Percentiles rank a stretch among this genome's conserved stretches.
Evolutionary conservation across 2,888 invertebrate species (phyloP).

Genomic region (Drosophila greeni): DNA sequence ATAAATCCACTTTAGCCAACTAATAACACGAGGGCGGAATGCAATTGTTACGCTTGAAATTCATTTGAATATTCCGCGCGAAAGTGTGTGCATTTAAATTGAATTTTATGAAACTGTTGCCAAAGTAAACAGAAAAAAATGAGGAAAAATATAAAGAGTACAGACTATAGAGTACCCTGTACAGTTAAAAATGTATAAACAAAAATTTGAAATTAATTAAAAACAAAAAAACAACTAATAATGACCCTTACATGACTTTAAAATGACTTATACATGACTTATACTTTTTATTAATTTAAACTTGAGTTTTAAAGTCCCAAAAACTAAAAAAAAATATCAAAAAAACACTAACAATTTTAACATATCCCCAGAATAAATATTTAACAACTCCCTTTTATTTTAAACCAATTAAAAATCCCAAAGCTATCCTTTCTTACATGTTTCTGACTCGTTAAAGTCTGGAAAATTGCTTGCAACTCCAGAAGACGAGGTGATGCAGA

Average conservation of each 20-base stretch:
- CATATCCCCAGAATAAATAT: background rate
- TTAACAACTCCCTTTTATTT: background rate
- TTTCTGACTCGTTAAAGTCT: background rate
- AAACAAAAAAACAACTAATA: no score
- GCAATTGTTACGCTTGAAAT: slow-evolving; percentile 51
- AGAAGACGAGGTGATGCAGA: background rate
- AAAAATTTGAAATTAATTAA: no score
- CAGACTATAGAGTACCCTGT: background rate
- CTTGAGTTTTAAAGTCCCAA: no score
- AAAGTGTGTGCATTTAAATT: slow-evolving; percentile 51
- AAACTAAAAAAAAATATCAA: no score
- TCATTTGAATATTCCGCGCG: slow-evolving; percentile 44
- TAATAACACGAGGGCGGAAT: slow-evolving; percentile 20
- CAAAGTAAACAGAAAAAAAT: slow-evolving; percentile 19
- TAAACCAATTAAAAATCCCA: no score
- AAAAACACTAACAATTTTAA: no score
- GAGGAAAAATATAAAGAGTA: rapidly evolving
- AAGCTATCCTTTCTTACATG: background rate
- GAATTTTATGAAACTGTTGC: slow-evolving; percentile 54
- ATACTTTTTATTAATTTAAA: no score
- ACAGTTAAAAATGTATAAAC: no score
- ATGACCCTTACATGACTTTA: no score
- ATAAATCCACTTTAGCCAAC: slow-evolving; percentile 5
- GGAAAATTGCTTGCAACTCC: background rate
- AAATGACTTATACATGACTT: no score